Evolutionary conservation across 2,888 invertebrate genomes (phyloP).

Genomic region (Orthosia incerta): DNA sequence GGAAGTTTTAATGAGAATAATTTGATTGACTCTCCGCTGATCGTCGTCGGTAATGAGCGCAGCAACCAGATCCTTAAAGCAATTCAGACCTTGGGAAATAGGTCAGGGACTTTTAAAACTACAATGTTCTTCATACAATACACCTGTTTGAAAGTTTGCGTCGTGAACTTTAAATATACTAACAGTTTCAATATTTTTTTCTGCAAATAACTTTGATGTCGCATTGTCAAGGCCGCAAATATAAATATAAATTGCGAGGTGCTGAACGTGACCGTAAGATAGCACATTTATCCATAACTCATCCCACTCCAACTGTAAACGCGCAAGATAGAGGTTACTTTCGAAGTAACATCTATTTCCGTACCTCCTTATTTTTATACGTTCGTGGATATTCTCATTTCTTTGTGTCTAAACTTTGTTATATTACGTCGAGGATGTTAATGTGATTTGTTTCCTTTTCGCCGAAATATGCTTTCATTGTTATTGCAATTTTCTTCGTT

Average conservation of each 20-base stretch:
- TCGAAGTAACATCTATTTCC: conserved; percentile 72
- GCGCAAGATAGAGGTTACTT: conserved; percentile 65
- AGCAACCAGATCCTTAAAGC: conserved; percentile 41
- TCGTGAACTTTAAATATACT: conserved; percentile 9
- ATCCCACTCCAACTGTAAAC: conserved; percentile 59
- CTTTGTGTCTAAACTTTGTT: conserved; percentile 70
- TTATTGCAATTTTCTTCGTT: conserved; percentile 44
- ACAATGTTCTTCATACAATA: background rate
- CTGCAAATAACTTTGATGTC: conserved; percentile 48
- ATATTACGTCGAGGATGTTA: conserved; percentile 60
- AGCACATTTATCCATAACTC: conserved; percentile 66
- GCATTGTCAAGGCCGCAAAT: conserved; percentile 64
- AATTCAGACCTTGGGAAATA: conserved; percentile 21
- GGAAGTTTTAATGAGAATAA: conserved; percentile 63
- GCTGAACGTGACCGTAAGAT: conserved; percentile 63
- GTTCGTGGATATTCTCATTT: conserved; percentile 66
- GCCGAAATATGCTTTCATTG: conserved; percentile 51
- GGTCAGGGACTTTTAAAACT: conserved; percentile 17
- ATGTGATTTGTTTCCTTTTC: conserved; percentile 62
- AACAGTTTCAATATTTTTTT: conserved; percentile 22
- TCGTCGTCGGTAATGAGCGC: conserved; percentile 55
- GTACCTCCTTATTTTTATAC: conserved; percentile 68
- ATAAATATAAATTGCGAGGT: conserved; percentile 63
- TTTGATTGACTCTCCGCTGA: conserved; percentile 49
- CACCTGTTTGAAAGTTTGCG: conserved; percentile 17